phyloP scores from a whole-genome alignment of 1,140 invertebrate genomes.

The Diorhabda elongata region DNA sequence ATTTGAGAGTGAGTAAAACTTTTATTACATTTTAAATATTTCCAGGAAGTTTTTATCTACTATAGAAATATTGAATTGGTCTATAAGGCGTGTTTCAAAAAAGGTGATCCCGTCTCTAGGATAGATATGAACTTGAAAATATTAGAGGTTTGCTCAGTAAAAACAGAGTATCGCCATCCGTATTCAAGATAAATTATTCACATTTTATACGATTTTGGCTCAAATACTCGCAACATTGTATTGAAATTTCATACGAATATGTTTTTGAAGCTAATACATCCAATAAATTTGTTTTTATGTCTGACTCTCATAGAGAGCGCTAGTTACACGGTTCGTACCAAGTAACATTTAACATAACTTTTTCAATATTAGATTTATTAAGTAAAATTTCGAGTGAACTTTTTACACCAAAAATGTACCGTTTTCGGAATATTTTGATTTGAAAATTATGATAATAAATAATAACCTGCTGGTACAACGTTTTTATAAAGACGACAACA shows the following conservation, averaged over 20 bases:
- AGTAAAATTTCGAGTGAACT: not conserved
- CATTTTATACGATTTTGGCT: conserved; percentile 23
- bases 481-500: too few relatives aligned
- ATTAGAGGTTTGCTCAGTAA: conserved; percentile 31
- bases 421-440: not conserved
- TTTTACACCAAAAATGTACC: conserved; percentile 22
- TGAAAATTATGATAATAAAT: not conserved
- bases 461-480: too few relatives aligned
- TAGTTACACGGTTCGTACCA: conserved; percentile 17
- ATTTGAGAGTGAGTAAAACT: conserved; percentile 38
- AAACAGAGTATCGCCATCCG: conserved; percentile 32
- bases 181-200: conserved; percentile 33
- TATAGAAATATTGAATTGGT: conserved; percentile 25
- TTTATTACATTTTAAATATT: not conserved
- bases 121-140: conserved; percentile 14
- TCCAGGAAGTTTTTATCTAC: not conserved
- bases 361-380: too few relatives aligned
- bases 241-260: too few relatives aligned
- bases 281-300: too few relatives aligned
- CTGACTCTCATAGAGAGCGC: too few relatives aligned
- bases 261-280: too few relatives aligned
- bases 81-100: conserved; percentile 17
- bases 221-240: conserved; percentile 29
- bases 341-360: not conserved
- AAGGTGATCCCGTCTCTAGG: too few relatives aligned